Base-by-base conservation (phyloP, 2,113 vertebrate species). In the Sylvicapra grimmia region DNA sequence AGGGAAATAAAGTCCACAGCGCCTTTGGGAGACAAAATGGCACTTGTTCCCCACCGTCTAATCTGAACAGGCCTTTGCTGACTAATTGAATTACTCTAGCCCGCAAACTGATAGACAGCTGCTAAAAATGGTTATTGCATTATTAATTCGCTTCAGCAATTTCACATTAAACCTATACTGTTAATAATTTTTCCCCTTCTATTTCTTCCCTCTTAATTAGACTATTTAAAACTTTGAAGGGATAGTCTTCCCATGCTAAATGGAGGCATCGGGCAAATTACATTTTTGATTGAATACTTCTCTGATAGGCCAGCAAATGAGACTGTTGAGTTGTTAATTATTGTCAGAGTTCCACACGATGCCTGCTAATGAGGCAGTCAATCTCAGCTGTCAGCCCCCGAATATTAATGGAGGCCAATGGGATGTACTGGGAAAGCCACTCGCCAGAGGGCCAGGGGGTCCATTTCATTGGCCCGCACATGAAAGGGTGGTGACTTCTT, bases 211-310 rank as follows among this genome's bases (percentile, higher is more conserved):
- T 98, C 98, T 99, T 99, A 99, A 99, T 99, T 99, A 99, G 99
- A 98, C 98, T 99, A 98, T 99, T 99, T 99, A 99, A 99, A 99
- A 99, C 98, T 99, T 99, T 97, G 98, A 99, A 98, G 98, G 98
- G 98, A 99, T 99, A 98, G 98, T 99, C 98, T 98, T 98, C 97
- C 98, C 98, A 98, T 98, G 98, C 98, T 98, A 99, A 99, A 99
- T 99, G 99, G 98, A 98, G 98, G 98, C 97, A 96, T 98, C 4
- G 93, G 98, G 98, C 98, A 99, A 99, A 99, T 99, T 99, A 99
- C 98, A 99, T 99, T 99, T 99, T 99, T 99, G 99, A 99, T 99
- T 98, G 98, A 99, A 98, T 98, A 99, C 99, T 99, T 99, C 99
- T 99, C 98, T 98, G 99, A 99, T 99, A 99, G 99, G 98, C 98